phyloP scores from a whole-genome alignment of 2,888 invertebrate genomes.

The Catocala fraxini region DNA sequence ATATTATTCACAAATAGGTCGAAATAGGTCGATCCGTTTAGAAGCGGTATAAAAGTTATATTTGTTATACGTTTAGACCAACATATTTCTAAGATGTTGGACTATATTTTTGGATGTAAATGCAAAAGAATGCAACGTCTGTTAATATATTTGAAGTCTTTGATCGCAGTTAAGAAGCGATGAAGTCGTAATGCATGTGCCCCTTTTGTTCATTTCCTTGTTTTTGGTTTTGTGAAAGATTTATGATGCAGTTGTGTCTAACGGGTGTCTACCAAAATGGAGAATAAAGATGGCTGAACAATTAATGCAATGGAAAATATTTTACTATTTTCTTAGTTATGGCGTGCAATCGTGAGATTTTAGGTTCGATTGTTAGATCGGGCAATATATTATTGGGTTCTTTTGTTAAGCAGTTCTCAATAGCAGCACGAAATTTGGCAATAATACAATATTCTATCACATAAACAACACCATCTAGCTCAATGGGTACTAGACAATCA shows the following conservation, averaged over 20 bases:
- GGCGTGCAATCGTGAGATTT: no score
- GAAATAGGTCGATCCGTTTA: conserved; percentile 19
- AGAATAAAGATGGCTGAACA: not conserved
- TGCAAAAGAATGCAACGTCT: conserved; percentile 7
- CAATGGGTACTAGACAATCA: no score
- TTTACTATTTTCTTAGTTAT: no score
- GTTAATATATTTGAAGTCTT: not conserved
- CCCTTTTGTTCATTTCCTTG: not conserved
- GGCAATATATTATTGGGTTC: no score
- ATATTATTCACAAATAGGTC: conserved; percentile 17
- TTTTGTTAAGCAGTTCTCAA: no score
- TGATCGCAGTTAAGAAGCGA: not conserved
- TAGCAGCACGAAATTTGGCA: no score
- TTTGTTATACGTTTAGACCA: conserved; percentile 12
- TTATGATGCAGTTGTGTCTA: not conserved
- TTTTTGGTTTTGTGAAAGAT: conserved; percentile 6
- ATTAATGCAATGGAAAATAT: no score
- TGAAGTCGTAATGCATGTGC: not conserved
- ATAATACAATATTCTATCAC: no score
- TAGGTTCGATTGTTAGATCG: no score
- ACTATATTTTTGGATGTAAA: conserved; percentile 17
- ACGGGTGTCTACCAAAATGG: not conserved
- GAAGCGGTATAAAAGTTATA: conserved; percentile 13
- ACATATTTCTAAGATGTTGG: conserved; percentile 11
- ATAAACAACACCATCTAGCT: no score